Evolutionary conservation across 2,797 vertebrate species (phyloP), one percentile per base, ranked within the genome.

Genomic region (Octomys mimax): DNA sequence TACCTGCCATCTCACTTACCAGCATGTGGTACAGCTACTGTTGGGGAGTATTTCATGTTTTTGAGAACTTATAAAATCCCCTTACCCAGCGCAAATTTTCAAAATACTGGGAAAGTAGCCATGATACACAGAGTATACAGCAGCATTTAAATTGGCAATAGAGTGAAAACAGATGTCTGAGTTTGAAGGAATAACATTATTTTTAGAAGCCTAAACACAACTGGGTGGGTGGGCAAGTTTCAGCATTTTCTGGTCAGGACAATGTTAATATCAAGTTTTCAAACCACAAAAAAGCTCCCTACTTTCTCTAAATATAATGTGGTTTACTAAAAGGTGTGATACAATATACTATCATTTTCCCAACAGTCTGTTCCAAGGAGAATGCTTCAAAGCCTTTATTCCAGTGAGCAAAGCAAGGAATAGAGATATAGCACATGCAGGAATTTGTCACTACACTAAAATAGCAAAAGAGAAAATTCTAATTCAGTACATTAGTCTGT

Each of bases 151-250:
- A 98, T 97, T 98, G 98, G 98, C 98, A 98, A 98, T 2, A 97
- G 98, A 98, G 97, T 98, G 98, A 98, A 99, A 98, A 98, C 98
- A 98, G 98, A 99, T 98, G 98, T 98, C 97, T 92, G 97, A 49
- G 66, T 92, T 98, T 88, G 95, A 96, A 98, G 97, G 95, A 98
- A 98, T 98, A 98, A 98, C 98, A 98, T 98, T 98, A 98, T 97
- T 98, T 97, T 96, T 97, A 98, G 97, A 98, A 98, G 98, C 98
- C 98, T 98, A 98, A 98, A 98, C 90, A 97, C 52, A 79, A 97
- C 98, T 88, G 97, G 98, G 97, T 98, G 98, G 98, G 98, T 98
- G 98, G 98, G 98, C 98, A 98, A 96, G 90, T 94, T 87, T 81
- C 80, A 92, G 97, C 95, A 98, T 98, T 96, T 97, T 98, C 97